Evolutionary conservation across 2,113 vertebrate species (phyloP).

Genomic region (Hippocampus zosterae): DNA sequence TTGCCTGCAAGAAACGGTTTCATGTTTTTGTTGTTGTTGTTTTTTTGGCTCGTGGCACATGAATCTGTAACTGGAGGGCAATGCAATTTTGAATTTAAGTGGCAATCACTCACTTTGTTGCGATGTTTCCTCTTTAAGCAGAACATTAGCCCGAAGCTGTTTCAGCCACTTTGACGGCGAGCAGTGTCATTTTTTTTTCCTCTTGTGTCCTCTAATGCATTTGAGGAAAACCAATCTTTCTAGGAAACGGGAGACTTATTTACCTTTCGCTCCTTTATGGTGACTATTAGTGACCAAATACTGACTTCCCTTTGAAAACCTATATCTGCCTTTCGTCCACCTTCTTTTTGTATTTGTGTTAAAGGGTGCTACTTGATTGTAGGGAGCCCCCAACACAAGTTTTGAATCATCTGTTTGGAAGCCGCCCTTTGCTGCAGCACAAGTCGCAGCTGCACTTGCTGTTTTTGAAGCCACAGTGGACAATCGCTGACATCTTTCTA

Average conservation of each 20-base stretch:
- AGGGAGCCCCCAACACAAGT: background rate
- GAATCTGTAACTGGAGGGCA: slow-evolving; percentile 51
- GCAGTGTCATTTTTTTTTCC: slow-evolving; percentile 33
- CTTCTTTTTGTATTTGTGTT: slow-evolving; percentile 31
- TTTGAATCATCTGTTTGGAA: background rate
- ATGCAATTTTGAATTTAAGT: slow-evolving; percentile 57
- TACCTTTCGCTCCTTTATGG: slow-evolving; percentile 19
- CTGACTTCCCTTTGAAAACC: slow-evolving; percentile 40
- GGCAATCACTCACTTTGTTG: slow-evolving; percentile 37
- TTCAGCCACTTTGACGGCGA: slow-evolving; percentile 28
- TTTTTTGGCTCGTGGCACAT: background rate
- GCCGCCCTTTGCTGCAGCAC: background rate
- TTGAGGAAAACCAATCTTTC: slow-evolving; percentile 30
- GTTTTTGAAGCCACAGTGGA: slow-evolving; percentile 45
- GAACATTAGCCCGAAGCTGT: slow-evolving; percentile 40
- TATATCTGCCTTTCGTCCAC: slow-evolving; percentile 36
- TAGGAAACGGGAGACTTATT: slow-evolving; percentile 37
- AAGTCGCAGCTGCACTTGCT: slow-evolving; percentile 25
- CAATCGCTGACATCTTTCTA: slow-evolving; percentile 58
- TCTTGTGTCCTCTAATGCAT: slow-evolving; percentile 17
- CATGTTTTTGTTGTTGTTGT: background rate
- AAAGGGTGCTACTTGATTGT: slow-evolving; percentile 27
- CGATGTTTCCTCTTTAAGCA: slow-evolving; percentile 48
- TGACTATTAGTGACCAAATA: slow-evolving; percentile 28
- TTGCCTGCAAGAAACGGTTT: slow-evolving; percentile 36